A percentile compares a stretch with the other conserved stretches of the same genome.
These are phyloP conservation scores for Sanderia malayensis DNA, from an alignment of 30 jellyfish, hydroid and myxozoan genomes.

Conservation along the genomic window DNA sequence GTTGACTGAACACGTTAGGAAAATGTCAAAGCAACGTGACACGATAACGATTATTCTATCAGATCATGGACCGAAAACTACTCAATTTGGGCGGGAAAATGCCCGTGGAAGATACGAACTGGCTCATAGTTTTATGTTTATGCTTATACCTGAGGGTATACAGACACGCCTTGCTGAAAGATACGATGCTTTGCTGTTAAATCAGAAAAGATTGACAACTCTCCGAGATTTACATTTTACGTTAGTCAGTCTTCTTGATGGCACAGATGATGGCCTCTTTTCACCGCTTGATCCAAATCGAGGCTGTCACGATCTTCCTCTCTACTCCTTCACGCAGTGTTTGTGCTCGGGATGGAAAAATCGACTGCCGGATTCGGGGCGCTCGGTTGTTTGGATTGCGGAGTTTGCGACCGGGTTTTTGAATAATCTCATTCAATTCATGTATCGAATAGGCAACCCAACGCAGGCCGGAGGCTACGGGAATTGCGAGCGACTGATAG, in stretches of 20 bases:
- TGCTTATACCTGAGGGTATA: constrained; percentile 71
- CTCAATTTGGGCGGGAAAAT: constrained; percentile 66
- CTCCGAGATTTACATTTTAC: constrained; percentile 73
- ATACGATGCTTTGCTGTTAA: constrained; percentile 29
- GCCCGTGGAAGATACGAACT: constrained; percentile 93
- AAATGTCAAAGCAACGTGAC: constrained; percentile 37
- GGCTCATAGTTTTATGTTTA: constrained; percentile 82
- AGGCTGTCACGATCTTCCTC: constrained; percentile 72
- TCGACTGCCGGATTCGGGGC: constrained; percentile 63
- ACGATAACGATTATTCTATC: constrained; percentile 82
- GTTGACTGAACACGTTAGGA: constrained; percentile 46
- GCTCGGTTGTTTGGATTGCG: constrained; percentile 85
- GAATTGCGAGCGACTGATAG: constrained; percentile 91
- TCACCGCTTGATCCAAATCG: constrained; percentile 50
- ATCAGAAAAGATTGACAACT: constrained; percentile 71
- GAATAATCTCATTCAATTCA: constrained; percentile 52
- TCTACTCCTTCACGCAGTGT: constrained; percentile 86
- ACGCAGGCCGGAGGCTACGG: constrained; percentile 68
- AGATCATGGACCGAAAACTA: constrained; percentile 98
- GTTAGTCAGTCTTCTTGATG: constrained; percentile 47
- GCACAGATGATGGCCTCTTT: constrained; percentile 67
- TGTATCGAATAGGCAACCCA: constrained; percentile 5
- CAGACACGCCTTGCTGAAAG: constrained; percentile 41
- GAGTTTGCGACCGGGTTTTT: constrained; percentile 89
- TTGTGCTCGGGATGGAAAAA: constrained; percentile 70